phyloP scores from a whole-genome alignment of 2,888 invertebrate genomes.

The Lepidochitona cinerea region DNA sequence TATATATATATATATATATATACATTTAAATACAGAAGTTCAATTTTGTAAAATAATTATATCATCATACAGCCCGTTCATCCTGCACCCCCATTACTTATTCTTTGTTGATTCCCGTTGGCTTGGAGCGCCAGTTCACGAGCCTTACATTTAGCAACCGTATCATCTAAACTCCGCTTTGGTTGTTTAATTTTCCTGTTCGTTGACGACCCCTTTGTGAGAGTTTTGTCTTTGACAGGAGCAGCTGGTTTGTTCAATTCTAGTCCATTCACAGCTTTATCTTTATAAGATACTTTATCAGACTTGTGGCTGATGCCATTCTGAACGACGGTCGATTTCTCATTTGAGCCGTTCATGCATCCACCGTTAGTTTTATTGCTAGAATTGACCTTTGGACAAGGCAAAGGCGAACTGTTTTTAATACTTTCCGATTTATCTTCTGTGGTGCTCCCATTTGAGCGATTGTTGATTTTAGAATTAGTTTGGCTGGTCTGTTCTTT shows the following conservation, averaged over 20 bases:
- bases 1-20: too few species aligned
- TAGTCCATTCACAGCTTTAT: background rate
- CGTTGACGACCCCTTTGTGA: background rate
- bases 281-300: too few species aligned
- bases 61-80: background rate
- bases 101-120: background rate
- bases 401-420: too few species aligned
- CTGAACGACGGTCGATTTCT: too few species aligned
- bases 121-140: slow-evolving; percentile 1
- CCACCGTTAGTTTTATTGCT: background rate
- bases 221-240: background rate
- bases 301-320: too few species aligned
- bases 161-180: background rate
- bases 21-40: too few species aligned
- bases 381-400: background rate
- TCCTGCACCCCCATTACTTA: background rate
- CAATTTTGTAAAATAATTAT: too few species aligned
- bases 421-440: too few species aligned
- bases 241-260: background rate
- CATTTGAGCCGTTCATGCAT: too few species aligned
- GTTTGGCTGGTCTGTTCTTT: too few species aligned
- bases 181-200: background rate
- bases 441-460: too few species aligned
- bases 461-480: too few species aligned
- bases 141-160: background rate